Conservation (phyloP, 2,888 invertebrate genomes). For the Drosophila formosana region DNA sequence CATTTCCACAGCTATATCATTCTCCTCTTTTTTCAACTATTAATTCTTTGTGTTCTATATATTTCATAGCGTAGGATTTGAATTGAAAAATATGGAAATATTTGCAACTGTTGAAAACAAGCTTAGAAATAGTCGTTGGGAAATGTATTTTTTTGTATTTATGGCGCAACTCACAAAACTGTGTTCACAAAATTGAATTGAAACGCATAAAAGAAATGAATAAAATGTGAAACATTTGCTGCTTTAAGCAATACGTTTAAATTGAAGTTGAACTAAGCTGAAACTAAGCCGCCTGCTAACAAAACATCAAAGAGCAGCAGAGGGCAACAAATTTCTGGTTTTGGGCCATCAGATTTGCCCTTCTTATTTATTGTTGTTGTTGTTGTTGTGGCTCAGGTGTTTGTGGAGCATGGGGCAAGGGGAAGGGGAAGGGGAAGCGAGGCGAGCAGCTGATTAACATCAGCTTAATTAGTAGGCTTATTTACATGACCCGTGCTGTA, state of each 20-base stretch:
- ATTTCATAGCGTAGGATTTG: background rate
- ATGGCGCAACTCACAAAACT: too few species aligned
- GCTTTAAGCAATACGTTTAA: slow-evolving; percentile 11
- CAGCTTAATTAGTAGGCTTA: slow-evolving; percentile 71
- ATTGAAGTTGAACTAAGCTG: slow-evolving; percentile 13
- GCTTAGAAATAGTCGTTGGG: background rate
- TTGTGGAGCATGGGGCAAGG: background rate
- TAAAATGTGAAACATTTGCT: background rate
- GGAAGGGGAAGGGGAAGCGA: slow-evolving; percentile 9
- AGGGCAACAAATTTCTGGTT: slow-evolving; percentile 27
- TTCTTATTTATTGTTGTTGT: slow-evolving; percentile 13
- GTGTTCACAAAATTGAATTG: slow-evolving; percentile 1
- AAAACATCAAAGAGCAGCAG: slow-evolving; percentile 40
- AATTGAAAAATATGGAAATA: background rate
- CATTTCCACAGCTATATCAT: background rate
- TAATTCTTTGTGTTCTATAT: too few species aligned
- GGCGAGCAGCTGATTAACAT: slow-evolving; percentile 63
- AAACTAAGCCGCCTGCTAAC: slow-evolving; percentile 20
- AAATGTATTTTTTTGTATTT: background rate
- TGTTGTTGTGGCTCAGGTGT: slow-evolving; percentile 53
- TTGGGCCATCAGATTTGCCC: background rate
- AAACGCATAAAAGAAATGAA: background rate
- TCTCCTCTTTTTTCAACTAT: background rate
- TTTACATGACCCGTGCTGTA: slow-evolving; percentile 58
- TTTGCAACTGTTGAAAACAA: background rate